phyloP scores from a whole-genome alignment of 2,888 invertebrate species.

The Orthosia gracilis region DNA sequence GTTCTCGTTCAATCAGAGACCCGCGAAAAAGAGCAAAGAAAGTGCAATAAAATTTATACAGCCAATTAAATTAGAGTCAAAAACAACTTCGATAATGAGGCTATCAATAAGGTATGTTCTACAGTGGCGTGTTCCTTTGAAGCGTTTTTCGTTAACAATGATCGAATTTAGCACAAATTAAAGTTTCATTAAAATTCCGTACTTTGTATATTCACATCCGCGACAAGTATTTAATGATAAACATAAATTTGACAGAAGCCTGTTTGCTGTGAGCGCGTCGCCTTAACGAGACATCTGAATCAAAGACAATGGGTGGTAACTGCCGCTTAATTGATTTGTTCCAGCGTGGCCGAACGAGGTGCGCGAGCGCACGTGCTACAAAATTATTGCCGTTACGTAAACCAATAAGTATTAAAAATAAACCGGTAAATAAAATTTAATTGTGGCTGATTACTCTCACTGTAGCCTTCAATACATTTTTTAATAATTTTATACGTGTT shows the following conservation, averaged over 20 bases:
- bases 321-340: conserved; percentile 81
- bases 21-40: conserved; percentile 67
- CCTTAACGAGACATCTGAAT: conserved; percentile 85
- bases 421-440: conserved; percentile 56
- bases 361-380: conserved; percentile 52
- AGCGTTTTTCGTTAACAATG: conserved; percentile 77
- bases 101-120: conserved; percentile 78
- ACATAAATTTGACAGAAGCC: conserved; percentile 83
- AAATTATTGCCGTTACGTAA: conserved; percentile 60
- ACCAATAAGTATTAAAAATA: conserved; percentile 59
- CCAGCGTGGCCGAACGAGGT: conserved; percentile 50
- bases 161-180: conserved; percentile 80
- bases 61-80: conserved; percentile 85
- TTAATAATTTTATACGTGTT: conserved; percentile 58
- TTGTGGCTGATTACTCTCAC: conserved; percentile 56
- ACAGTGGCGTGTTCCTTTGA: conserved; percentile 68
- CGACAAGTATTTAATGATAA: conserved; percentile 81
- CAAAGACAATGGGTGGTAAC: conserved; percentile 84
- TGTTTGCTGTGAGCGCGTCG: conserved; percentile 73
- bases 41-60: conserved; percentile 79
- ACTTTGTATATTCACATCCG: conserved; percentile 70
- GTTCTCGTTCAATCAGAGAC: conserved; percentile 42
- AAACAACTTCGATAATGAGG: conserved; percentile 80
- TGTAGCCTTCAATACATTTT: conserved; percentile 58
- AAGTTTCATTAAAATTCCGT: conserved; percentile 86